phyloP scores from a whole-genome alignment of 2,888 invertebrate species.

The Agonopterix heracliana region DNA sequence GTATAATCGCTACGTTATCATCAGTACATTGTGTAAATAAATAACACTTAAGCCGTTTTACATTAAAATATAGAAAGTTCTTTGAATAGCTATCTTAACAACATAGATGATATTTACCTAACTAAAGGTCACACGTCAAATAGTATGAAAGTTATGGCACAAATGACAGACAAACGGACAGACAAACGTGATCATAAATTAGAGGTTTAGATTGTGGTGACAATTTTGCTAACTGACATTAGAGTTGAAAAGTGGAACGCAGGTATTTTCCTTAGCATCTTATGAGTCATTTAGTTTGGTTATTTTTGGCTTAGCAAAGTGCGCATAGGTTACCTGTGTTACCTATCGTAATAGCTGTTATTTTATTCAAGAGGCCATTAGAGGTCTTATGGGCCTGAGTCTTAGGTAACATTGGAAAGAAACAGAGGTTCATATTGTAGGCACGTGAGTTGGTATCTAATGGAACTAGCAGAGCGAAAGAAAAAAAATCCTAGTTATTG shows the following conservation, averaged over 20 bases:
- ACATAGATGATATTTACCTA: too few species aligned
- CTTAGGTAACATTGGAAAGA: background rate
- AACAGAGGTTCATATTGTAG: background rate
- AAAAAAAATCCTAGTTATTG: background rate
- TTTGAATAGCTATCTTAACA: too few species aligned
- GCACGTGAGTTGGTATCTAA: background rate
- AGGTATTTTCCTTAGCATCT: too few species aligned
- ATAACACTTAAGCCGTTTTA: too few species aligned
- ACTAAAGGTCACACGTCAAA: background rate
- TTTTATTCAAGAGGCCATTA: conserved; percentile 34
- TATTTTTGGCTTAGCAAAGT: too few species aligned
- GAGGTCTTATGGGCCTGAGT: conserved; percentile 20
- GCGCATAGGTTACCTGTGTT: background rate
- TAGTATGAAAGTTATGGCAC: background rate
- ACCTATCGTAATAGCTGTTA: conserved; percentile 14
- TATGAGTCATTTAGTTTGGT: too few species aligned
- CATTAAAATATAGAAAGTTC: too few species aligned
- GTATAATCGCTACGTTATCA: conserved; percentile 32
- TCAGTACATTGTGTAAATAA: conserved; percentile 17
- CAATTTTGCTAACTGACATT: conserved; percentile 1
- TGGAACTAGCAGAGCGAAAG: background rate
- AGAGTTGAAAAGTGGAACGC: background rate
- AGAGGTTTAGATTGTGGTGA: background rate
- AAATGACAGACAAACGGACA: background rate
- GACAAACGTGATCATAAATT: background rate